Base-by-base conservation (phyloP, 2,888 invertebrate genomes). In the Sceliomorpha sp. region DNA sequence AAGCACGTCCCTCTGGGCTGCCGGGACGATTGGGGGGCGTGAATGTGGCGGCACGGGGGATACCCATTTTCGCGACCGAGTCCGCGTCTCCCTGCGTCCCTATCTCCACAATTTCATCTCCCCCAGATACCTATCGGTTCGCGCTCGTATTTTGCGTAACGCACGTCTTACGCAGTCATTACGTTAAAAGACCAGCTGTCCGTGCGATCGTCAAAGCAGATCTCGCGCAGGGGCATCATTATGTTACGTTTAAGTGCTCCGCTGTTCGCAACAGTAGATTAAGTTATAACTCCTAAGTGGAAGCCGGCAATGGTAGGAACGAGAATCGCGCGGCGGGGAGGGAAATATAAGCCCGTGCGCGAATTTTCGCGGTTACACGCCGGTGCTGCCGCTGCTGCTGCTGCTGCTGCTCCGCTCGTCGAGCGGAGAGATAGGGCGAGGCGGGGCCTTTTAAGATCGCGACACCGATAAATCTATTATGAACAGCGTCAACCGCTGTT, bases 231-330 rank as follows among this genome's bases (percentile, higher is more conserved):
- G n/a, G 15, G 62, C 70, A 68, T 80, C 74, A 79, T 82, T 79
- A 79, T 60, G 62, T 56, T 53, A 71, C 67, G 71, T 70, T 70
- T 73, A 70, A 62, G 71, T 70, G 74, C 74, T 74, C 58, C 74
- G 74, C 55, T 72, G 59, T 68, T 66, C 45, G 68, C 59, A 78
- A 79, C 80, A 51, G 69, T 56, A 77, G 80, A 85, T 85, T 84
- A 82, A 85, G 84, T 79, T 80, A 81, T 84, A 85, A 83, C 68
- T 79, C 70, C 72, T 74, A 75, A 75, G 42, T 53, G 20, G 37
- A 48, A 45, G 55, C 32, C 32, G 17, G 20, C 29, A 14, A n/a
- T 42, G 9, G 29, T 29, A 9, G 12, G 37, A 62, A 42, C 39
- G 39, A 50, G 42, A 63, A 51, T 55, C 37, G 26, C 13, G 40